These are phyloP conservation scores for Vultur gryphus DNA, from an alignment of 2,797 vertebrate genomes.

Conservation along the genomic window DNA sequence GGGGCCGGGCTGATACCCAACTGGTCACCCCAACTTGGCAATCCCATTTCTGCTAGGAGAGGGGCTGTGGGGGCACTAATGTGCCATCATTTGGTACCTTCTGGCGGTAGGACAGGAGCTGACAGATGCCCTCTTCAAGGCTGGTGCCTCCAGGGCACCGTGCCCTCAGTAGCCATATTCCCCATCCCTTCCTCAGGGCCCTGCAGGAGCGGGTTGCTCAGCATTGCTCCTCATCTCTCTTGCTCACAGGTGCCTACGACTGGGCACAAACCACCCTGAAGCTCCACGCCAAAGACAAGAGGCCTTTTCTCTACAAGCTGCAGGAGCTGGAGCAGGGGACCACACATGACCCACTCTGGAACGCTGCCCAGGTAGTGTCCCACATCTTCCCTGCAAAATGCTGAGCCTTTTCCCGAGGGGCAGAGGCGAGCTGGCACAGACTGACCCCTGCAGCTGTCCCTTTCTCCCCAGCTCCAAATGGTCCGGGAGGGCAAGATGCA, in stretches of 20 bases:
- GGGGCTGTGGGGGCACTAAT: neutral
- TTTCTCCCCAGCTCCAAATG: conserved; percentile 72
- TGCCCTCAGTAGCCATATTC: neutral
- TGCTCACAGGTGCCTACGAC: conserved; percentile 75
- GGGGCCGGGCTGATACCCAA: neutral
- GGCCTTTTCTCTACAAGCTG: conserved; percentile 76
- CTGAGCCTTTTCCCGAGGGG: fast-evolving
- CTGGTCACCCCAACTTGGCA: neutral
- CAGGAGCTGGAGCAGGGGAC: conserved; percentile 80
- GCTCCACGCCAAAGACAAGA: conserved; percentile 80
- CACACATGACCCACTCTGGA: conserved; percentile 86
- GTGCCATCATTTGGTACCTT: neutral
- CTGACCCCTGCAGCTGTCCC: neutral
- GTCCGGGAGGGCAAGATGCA: conserved; percentile 89
- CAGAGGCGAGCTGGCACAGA: fast-evolving
- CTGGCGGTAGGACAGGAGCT: neutral
- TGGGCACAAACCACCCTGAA: conserved; percentile 86
- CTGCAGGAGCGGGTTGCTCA: neutral
- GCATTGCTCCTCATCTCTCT: neutral
- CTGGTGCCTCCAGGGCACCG: neutral
- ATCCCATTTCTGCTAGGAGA: neutral
- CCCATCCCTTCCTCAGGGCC: neutral
- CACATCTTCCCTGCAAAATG: fast-evolving
- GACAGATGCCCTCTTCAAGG: neutral
- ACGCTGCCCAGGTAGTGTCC: conserved; percentile 82